These are phyloP conservation scores for Micrasema longulum DNA, from an alignment of 1,140 invertebrate species.

Conservation along the genomic window DNA sequence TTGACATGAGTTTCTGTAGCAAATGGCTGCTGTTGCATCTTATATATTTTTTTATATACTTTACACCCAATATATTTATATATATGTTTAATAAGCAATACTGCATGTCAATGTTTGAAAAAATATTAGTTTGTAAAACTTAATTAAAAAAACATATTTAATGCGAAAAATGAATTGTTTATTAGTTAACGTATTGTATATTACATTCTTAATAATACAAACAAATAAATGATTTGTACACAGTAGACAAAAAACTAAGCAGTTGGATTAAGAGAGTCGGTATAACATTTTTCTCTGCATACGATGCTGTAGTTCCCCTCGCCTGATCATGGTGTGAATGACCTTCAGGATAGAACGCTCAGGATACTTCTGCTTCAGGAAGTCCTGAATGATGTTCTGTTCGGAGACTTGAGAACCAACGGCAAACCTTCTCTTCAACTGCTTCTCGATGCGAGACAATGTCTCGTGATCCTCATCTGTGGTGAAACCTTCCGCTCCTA, in stretches of 20 bases:
- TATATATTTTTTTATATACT: too few species aligned
- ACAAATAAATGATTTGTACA: background rate
- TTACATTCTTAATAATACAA: background rate
- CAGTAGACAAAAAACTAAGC: background rate
- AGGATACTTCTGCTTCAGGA: conserved; percentile 92
- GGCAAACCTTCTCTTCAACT: conserved; percentile 93
- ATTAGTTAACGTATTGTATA: too few species aligned
- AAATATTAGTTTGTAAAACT: too few species aligned
- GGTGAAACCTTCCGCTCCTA: conserved; percentile 97
- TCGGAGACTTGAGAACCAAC: conserved; percentile 97
- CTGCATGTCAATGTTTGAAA: too few species aligned
- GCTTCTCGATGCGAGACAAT: conserved; percentile 91
- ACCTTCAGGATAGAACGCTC: conserved; percentile 91
- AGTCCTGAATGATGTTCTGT: conserved; percentile 94
- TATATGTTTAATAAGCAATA: too few species aligned
- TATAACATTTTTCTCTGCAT: conserved; percentile 98
- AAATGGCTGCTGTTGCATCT: conserved; percentile 97
- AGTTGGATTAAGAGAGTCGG: conserved; percentile 76
- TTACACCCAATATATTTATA: too few species aligned
- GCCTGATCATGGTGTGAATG: conserved; percentile 91
- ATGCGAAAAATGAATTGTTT: too few species aligned
- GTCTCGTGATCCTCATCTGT: conserved; percentile 94
- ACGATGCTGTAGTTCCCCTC: conserved; percentile 95
- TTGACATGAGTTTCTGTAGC: conserved; percentile 93
- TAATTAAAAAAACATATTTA: too few species aligned